These are phyloP conservation scores for Eulithis testata DNA, from an alignment of 2,888 invertebrate genomes.

Conservation along the genomic window DNA sequence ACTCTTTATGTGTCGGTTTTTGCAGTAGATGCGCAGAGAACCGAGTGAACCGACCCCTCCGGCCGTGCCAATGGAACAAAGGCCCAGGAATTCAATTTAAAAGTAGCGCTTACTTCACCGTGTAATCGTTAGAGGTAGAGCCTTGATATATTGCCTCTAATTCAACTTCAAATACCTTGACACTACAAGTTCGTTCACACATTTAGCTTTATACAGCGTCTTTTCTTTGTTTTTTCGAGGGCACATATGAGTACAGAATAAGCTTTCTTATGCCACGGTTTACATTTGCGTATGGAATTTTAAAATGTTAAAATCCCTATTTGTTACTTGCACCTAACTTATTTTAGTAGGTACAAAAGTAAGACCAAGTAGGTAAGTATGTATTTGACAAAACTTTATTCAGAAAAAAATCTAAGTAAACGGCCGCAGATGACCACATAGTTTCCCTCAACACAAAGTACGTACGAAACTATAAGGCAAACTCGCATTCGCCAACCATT, in stretches of 20 bases:
- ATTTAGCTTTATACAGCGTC: no score
- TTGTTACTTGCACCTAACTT: no score
- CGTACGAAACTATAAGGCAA: conserved; percentile 8
- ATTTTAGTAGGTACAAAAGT: no score
- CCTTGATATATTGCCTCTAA: conserved; percentile 28
- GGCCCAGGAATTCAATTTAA: conserved; percentile 63
- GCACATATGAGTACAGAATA: no score
- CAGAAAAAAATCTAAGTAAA: background rate
- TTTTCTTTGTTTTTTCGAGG: no score
- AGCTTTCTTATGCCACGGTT: no score
- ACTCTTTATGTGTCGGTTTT: no score
- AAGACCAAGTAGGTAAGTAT: no score
- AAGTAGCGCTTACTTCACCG: conserved; percentile 62
- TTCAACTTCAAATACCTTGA: background rate
- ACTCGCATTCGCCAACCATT: conserved; percentile 17
- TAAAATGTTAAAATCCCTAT: no score
- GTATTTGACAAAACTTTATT: no score
- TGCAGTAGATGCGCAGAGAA: background rate
- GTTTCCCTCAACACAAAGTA: conserved; percentile 6
- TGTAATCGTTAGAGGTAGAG: conserved; percentile 56
- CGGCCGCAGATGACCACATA: background rate
- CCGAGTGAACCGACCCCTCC: conserved; percentile 8
- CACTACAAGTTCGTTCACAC: background rate
- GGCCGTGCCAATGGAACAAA: conserved; percentile 21
- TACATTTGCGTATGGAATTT: no score